Evolutionary conservation across 2,888 invertebrate species (phyloP), one percentile per base, ranked within the genome.

Genomic region (Orthonevra nobilis): DNA sequence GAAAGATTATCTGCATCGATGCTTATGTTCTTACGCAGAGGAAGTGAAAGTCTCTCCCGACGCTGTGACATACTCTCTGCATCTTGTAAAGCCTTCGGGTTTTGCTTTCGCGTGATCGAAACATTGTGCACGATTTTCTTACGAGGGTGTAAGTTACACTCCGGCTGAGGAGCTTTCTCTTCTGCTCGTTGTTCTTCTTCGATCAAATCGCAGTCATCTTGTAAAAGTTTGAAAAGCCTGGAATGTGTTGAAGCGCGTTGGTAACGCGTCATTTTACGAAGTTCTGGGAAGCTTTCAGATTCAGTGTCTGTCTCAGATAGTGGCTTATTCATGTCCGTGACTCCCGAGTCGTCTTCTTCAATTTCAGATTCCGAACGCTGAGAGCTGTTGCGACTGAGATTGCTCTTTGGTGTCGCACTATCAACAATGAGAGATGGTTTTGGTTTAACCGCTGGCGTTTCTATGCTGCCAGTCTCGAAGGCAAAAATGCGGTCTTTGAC

Each of bases 231-330:
- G 83, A 93, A 93, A 14, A 94, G 88, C 81, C 94, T 90, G 38
- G 93, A 94, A 87, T 94, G 94, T 32, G 94, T 94, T 30, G 93
- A 92, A 2, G 93, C 93, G 54, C 94, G 89, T 85, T 93, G 92
- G 85, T 93, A 94, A 68, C 91, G 90, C 7, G 90, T 90, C 85
- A 91, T 89, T 83, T 91, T 92, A 30, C 89, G 90, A 15, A 91
- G 84, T 81, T 92, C 91, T 1, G 90, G 90, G 82, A 91, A 92
- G 77, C 90, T 90, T 72, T 93, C 93, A 0, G 91, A 90, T 83
- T 93, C 92, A 0, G 91, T 91, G 81, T 93, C 92, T 1, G 90
- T 91, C 83, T 93, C 93, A 0, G 93, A 93, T 77, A 93, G 90
- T 77, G 92, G 92, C 58, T 92, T 89, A 82, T 93, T 93, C 88